These are phyloP conservation scores for Papilio polytes DNA, from an alignment of 1,140 invertebrate genomes.

Conservation along the genomic window DNA sequence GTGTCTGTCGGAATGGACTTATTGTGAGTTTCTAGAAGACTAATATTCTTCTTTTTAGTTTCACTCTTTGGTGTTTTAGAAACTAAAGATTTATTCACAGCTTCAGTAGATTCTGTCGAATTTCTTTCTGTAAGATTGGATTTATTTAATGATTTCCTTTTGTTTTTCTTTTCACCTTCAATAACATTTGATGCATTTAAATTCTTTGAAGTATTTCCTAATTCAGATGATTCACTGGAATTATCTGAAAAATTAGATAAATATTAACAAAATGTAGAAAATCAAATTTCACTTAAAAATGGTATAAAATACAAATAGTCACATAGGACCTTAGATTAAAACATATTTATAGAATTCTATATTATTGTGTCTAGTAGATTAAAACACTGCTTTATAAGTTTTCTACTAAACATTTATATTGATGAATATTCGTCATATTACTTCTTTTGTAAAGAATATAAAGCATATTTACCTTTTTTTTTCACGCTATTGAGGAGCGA, in stretches of 20 bases:
- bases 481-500: not conserved
- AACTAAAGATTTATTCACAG: not conserved
- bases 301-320: too few relatives aligned
- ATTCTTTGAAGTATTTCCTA: constrained; percentile 37
- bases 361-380: not conserved
- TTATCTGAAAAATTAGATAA: constrained; percentile 17
- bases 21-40: constrained; percentile 5
- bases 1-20: not conserved
- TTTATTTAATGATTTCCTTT: constrained; percentile 43
- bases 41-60: constrained; percentile 43
- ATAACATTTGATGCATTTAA: constrained; percentile 11
- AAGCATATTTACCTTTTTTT: constrained; percentile 5
- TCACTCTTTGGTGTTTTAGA: constrained; percentile 43
- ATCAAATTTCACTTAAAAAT: too few relatives aligned
- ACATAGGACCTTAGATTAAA: not conserved
- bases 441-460: not conserved
- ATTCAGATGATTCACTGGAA: constrained; percentile 3
- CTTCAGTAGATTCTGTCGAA: not conserved
- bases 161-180: constrained; percentile 48
- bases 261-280: not conserved
- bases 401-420: not conserved
- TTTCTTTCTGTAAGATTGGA: constrained; percentile 6
- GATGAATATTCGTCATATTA: not conserved
- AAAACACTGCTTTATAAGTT: not conserved
- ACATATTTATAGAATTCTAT: not conserved